Evolutionary conservation across 2,888 invertebrate species (phyloP), one percentile per base, ranked within the genome.

Genomic region (Thecophora atra): DNA sequence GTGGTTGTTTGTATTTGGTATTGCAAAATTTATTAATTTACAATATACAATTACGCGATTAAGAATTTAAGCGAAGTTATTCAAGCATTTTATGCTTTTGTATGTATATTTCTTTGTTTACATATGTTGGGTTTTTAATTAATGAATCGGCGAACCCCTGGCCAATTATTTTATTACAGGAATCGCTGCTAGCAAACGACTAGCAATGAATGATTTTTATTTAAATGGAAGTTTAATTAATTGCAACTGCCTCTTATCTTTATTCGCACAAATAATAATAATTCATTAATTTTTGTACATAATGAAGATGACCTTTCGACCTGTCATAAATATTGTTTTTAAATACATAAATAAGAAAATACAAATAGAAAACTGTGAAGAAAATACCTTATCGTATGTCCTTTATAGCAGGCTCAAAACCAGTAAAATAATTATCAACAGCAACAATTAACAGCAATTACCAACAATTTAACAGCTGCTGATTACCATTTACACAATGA

Each of bases 181-280:
- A 15, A 26, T 60, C n/a, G n/a, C 26, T 60, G 60, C 30, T 26
- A 30, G 28, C 30, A 17, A 26, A 60, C 26, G 17, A n/a, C 30
- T 30, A 60, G 30, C 60, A 60, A 26, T 60, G 60, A 24, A 26
- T n/a, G n/a, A n/a, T n/a, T 26, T 60, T 24, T 30, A 60, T 60
- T 60, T 30, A 60, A 60, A 60, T 60, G 26, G 30, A 60, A 60
- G 30, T 60, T 60, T 60, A 60, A 60, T 60, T 60, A 60, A 60
- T 60, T 60, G 60, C 60, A 30, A 60, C 28, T 17, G 60, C 26
- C 17, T 60, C 30, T 60, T 30, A 60, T 30, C 26, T 30, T 30
- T n/a, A 28, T 60, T n/a, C 30, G n/a, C 28, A n/a, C 60, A n/a
- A n/a, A n/a, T 60, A 13, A 60, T 60, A 54, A 56, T 26, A 19